These are phyloP conservation scores for Aviceda subcristata DNA, from an alignment of 2,113 vertebrate species.

Conservation along the genomic window DNA sequence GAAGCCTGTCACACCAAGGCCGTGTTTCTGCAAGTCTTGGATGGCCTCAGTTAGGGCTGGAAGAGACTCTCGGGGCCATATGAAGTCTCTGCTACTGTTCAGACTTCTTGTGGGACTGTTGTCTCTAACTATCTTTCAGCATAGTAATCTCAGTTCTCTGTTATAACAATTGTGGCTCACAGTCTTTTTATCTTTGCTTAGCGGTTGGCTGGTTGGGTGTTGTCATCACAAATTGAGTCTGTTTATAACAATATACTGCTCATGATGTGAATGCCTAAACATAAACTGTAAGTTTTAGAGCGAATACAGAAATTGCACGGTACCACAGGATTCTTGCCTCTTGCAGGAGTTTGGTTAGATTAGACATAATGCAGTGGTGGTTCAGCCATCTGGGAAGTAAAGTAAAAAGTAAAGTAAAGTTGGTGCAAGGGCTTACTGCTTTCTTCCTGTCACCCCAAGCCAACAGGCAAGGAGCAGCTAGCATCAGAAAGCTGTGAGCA, in stretches of 20 bases:
- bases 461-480: not conserved
- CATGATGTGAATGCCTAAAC: not conserved
- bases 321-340: not conserved
- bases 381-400: not conserved
- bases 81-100: not conserved
- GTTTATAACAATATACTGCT: not conserved
- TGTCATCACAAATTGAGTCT: not conserved
- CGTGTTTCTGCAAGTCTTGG: not conserved
- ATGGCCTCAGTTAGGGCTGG: not conserved
- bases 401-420: not conserved
- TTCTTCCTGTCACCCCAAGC: not conserved
- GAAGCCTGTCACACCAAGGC: not conserved
- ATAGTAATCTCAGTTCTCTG: not conserved
- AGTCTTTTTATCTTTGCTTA: not conserved
- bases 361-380: not conserved
- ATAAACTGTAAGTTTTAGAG: not conserved
- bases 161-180: not conserved
- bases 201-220: not conserved
- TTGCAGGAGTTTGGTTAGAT: not conserved
- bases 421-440: not conserved
- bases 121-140: not conserved
- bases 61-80: not conserved
- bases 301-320: not conserved
- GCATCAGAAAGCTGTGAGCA: not conserved
- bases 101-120: not conserved